phyloP scores from a whole-genome alignment of 2,113 vertebrate genomes.

The Antigone vipio region DNA sequence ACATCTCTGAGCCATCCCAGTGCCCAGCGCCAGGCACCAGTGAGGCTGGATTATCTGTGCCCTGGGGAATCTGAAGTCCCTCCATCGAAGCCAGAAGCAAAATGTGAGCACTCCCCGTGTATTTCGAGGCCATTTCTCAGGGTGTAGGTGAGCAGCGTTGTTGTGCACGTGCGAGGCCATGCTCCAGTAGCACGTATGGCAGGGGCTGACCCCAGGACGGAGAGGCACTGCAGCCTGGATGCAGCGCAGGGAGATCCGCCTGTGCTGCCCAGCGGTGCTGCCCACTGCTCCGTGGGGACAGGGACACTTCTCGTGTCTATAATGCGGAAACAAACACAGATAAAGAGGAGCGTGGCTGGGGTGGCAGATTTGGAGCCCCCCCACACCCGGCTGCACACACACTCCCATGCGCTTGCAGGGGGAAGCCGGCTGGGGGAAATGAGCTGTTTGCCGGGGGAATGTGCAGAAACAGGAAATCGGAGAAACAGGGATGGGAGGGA shows the following conservation, averaged over 20 bases:
- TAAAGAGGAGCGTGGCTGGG: not conserved
- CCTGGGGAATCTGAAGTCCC: not conserved
- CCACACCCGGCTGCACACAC: fast-evolving
- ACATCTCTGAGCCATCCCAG: not conserved
- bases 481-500: not conserved
- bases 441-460: not conserved
- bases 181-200: not conserved
- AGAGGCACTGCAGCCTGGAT: not conserved
- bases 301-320: not conserved
- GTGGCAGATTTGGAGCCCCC: not conserved
- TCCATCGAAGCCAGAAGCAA: not conserved
- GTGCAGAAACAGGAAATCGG: not conserved
- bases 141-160: not conserved
- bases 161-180: fast-evolving
- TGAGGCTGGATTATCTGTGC: not conserved
- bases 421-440: not conserved
- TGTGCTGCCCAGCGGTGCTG: not conserved
- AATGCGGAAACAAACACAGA: fast-evolving
- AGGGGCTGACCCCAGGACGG: not conserved
- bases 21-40: not conserved
- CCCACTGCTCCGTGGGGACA: not conserved
- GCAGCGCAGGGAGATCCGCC: not conserved
- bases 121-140: not conserved
- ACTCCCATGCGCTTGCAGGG: fast-evolving
- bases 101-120: fast-evolving